Percentiles rank a stretch among this genome's conserved stretches.
These are phyloP conservation scores for Drosophila rellima DNA, from an alignment of 2,888 invertebrate genomes.

Conservation along the genomic window DNA sequence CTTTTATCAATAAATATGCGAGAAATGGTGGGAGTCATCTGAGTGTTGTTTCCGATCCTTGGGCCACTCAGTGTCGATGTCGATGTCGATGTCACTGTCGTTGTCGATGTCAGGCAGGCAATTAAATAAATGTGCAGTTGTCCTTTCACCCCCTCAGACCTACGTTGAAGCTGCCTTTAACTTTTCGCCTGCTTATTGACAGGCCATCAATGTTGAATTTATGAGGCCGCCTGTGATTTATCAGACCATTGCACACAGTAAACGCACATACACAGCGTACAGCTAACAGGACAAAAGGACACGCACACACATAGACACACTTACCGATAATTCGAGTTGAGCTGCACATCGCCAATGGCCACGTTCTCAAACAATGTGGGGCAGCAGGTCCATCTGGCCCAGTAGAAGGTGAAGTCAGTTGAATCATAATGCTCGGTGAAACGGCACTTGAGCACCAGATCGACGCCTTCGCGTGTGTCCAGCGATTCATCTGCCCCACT, in stretches of 20 bases:
- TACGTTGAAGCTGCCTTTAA: constrained; percentile 36
- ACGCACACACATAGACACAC: constrained; percentile 65
- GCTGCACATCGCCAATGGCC: constrained; percentile 92
- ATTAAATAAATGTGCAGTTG: constrained; percentile 77
- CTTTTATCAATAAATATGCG: constrained; percentile 74
- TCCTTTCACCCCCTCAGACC: constrained; percentile 9
- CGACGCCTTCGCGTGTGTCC: constrained; percentile 95
- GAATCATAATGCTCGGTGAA: constrained; percentile 90
- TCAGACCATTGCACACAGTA: constrained; percentile 74
- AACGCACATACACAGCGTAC: constrained; percentile 4
- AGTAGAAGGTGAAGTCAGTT: constrained; percentile 93
- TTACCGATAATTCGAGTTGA: constrained; percentile 95
- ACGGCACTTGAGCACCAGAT: constrained; percentile 94
- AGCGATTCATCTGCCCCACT: constrained; percentile 84
- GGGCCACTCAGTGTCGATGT: constrained; percentile 56
- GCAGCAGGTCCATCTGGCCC: constrained; percentile 91
- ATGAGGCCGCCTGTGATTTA: constrained; percentile 77
- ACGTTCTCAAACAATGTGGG: constrained; percentile 95
- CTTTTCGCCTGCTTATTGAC: constrained; percentile 72
- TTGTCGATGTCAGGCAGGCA: constrained; percentile 63
- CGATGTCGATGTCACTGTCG: constrained; percentile 20
- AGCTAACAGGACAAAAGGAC: constrained; percentile 17
- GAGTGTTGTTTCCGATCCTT: constrained; percentile 36
- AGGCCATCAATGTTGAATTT: constrained; percentile 75
- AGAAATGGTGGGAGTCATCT: constrained; percentile 11